These are phyloP conservation scores for Bembecia ichneumoniformis DNA, from an alignment of 2,888 invertebrate species.

Conservation along the genomic window DNA sequence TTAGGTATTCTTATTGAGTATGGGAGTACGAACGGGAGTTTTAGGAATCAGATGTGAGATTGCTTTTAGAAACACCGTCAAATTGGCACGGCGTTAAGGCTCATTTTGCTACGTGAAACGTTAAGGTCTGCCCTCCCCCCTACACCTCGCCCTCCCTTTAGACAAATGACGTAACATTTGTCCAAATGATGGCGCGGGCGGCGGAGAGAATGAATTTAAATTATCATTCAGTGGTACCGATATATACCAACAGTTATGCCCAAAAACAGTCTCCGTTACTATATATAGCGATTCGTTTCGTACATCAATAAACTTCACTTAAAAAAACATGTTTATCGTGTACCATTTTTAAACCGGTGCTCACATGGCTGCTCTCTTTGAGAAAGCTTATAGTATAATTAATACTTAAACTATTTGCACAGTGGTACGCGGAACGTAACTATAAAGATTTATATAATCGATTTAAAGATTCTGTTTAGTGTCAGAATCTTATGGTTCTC, in stretches of 20 bases:
- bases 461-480: too few relatives aligned
- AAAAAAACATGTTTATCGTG: too few relatives aligned
- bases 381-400: too few relatives aligned
- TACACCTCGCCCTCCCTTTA: conserved; percentile 47
- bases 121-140: conserved; percentile 31
- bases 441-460: too few relatives aligned
- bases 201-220: conserved; percentile 74
- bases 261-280: conserved; percentile 38
- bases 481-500: too few relatives aligned
- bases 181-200: conserved; percentile 75
- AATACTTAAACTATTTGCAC: too few relatives aligned
- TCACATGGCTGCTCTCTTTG: too few relatives aligned
- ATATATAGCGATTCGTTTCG: too few relatives aligned
- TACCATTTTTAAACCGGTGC: too few relatives aligned
- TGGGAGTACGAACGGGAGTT: conserved; percentile 40
- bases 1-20: neutral
- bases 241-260: conserved; percentile 53
- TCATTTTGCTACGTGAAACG: conserved; percentile 22
- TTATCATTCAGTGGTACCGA: conserved; percentile 73
- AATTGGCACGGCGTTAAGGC: conserved; percentile 20
- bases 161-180: conserved; percentile 73
- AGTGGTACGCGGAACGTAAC: too few relatives aligned
- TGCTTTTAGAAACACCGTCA: conserved; percentile 3
- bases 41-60: conserved; percentile 49
- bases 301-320: too few relatives aligned